phyloP scores from a whole-genome alignment of 2,797 vertebrate genomes.

The Aythya fuligula region DNA sequence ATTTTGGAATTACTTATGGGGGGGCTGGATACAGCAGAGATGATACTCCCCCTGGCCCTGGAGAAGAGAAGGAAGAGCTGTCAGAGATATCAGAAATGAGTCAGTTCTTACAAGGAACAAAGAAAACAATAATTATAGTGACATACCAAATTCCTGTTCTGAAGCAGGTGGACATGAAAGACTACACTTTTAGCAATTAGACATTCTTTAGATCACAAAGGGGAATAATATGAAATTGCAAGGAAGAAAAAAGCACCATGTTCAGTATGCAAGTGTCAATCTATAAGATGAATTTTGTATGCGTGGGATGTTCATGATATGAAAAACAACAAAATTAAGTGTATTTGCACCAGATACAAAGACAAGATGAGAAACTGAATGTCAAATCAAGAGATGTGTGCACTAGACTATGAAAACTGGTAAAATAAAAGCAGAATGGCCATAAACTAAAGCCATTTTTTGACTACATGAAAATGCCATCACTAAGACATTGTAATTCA shows the following conservation, averaged over 20 bases:
- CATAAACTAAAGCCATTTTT: not conserved
- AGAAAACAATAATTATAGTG: not conserved
- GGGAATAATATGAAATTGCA: not conserved
- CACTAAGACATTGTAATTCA: not conserved
- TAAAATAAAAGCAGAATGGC: not conserved
- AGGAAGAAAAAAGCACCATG: not conserved
- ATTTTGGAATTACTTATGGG: not conserved
- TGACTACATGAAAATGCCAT: not conserved
- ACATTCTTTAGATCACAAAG: constrained; percentile 24
- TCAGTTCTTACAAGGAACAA: not conserved
- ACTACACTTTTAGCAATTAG: constrained; percentile 11
- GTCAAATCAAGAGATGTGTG: not conserved
- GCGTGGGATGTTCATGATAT: not conserved
- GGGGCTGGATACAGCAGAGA: not conserved
- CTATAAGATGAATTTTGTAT: not conserved
- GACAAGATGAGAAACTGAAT: not conserved
- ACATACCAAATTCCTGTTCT: not conserved
- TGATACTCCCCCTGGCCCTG: not conserved
- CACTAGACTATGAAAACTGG: not conserved
- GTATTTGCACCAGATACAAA: not conserved
- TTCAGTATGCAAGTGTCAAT: not conserved
- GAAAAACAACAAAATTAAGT: not conserved
- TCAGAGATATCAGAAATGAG: not conserved
- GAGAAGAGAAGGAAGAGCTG: not conserved
- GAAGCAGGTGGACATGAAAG: not conserved